Base-by-base conservation (phyloP, 2,797 vertebrate genomes). In the Acanthornis magna region DNA sequence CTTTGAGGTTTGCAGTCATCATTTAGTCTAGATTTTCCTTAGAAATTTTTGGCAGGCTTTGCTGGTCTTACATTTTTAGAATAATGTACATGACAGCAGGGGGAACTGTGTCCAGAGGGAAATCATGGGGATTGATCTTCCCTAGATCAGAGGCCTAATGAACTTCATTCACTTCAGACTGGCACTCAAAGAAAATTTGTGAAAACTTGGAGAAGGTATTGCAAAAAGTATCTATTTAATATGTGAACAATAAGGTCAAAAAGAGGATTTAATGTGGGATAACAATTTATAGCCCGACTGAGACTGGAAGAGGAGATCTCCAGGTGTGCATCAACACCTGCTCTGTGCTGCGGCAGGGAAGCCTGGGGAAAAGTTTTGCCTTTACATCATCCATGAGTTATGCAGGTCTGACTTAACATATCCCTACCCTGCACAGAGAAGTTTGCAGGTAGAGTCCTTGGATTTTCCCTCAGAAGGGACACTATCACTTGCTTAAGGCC, bases 1-100 rank as follows among this genome's bases (percentile, higher is more conserved):
- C 79, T 93, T 77, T 75, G 93, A 91, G 72, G 58, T 88, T 88
- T 91, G 17, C 48, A 68, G n/a, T 74, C 32, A 76, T 76, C 29
- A 50, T 91, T 93, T 77, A 75, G 61, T 81, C 65, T 86, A 36
- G 22, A 55, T 91, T 90, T 93, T 75, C 34, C 54, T 29, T 34
- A 71, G 26, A 47, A 23, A 65, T 23, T 72, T 85, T 73, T 94
- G 76, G 79, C 62, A 66, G 26, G 18, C 26, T 89, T 77, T 42
- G 3, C 58, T 68, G 13, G 77, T 62, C 82, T 90, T 61, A 40
- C 1, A 1, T 16, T 74, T 94, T 77, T 65, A 50, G 34, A 85
- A 71, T 74, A 89, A 76, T 57, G 19, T 42, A 19, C 11, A 4
- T 43, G n/a, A 51, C 1, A 4, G 29, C 27, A 54, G 29, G 4